Percentiles rank a stretch among this genome's conserved stretches.
These are phyloP conservation scores for Caretta caretta DNA, from an alignment of 2,113 vertebrate species.

Conservation along the genomic window DNA sequence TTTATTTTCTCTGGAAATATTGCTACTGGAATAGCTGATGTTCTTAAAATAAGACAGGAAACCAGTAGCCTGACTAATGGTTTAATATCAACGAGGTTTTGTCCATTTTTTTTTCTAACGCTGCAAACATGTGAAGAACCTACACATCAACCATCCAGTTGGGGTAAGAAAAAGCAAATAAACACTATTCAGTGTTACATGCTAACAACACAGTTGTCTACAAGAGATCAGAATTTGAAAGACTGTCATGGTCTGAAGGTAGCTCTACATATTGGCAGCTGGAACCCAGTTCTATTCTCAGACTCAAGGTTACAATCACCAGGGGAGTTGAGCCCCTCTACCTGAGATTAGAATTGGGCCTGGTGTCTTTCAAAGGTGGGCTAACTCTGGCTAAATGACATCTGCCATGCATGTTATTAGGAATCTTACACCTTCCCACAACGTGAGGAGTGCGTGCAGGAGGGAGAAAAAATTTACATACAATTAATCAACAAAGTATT, in stretches of 20 bases:
- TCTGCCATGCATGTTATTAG: background rate
- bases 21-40: background rate
- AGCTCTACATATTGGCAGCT: background rate
- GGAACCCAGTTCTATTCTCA: background rate
- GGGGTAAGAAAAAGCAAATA: background rate
- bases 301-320: background rate
- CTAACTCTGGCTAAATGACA: accelerated
- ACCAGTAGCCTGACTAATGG: background rate
- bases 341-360: background rate
- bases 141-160: background rate
- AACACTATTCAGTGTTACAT: accelerated
- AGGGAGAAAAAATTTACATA: background rate
- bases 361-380: accelerated
- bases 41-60: background rate
- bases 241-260: background rate
- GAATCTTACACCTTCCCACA: background rate
- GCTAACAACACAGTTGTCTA: background rate
- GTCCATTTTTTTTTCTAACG: background rate
- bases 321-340: background rate
- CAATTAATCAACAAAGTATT: background rate
- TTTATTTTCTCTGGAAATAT: background rate
- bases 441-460: background rate
- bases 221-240: background rate
- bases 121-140: background rate
- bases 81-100: background rate